Evolutionary conservation across 2,113 vertebrate species (phyloP).

Genomic region (Triplophysa rosa): DNA sequence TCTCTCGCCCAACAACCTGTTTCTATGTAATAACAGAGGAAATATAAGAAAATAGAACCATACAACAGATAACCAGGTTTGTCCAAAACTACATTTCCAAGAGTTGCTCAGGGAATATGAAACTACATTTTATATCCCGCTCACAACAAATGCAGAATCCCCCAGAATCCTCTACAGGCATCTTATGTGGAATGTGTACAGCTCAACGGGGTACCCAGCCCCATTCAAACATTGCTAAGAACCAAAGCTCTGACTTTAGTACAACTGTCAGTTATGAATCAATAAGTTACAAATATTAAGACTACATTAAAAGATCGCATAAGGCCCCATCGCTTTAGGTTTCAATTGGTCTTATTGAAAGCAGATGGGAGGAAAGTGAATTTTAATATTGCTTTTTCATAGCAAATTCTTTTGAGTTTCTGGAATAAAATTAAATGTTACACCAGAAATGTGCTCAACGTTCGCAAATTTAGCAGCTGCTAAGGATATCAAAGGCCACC

Average conservation of each 20-base stretch:
- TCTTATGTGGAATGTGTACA: slow-evolving; percentile 21
- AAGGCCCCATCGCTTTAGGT: slow-evolving; percentile 26
- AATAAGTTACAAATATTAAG: slow-evolving; percentile 42
- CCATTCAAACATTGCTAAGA: slow-evolving; percentile 14
- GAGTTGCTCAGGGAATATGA: neutral
- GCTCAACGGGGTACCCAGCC: slow-evolving; percentile 28
- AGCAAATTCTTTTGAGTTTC: slow-evolving; percentile 2
- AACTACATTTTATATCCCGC: neutral
- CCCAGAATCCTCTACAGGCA: neutral
- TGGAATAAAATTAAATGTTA: neutral
- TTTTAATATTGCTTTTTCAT: slow-evolving; percentile 14
- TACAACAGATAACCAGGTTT: neutral
- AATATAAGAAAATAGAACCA: neutral
- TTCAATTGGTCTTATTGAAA: slow-evolving; percentile 23
- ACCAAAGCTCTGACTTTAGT: slow-evolving; percentile 20
- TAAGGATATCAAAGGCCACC: neutral
- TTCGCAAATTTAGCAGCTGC: neutral
- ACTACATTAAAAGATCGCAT: slow-evolving; percentile 21
- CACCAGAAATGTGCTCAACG: neutral
- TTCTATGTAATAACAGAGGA: neutral
- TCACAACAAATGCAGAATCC: neutral
- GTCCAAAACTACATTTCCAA: neutral
- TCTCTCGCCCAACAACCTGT: neutral
- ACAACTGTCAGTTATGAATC: slow-evolving; percentile 28
- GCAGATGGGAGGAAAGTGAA: neutral